phyloP scores from a whole-genome alignment of 2,113 vertebrate genomes.

The Tiliqua scincoides region DNA sequence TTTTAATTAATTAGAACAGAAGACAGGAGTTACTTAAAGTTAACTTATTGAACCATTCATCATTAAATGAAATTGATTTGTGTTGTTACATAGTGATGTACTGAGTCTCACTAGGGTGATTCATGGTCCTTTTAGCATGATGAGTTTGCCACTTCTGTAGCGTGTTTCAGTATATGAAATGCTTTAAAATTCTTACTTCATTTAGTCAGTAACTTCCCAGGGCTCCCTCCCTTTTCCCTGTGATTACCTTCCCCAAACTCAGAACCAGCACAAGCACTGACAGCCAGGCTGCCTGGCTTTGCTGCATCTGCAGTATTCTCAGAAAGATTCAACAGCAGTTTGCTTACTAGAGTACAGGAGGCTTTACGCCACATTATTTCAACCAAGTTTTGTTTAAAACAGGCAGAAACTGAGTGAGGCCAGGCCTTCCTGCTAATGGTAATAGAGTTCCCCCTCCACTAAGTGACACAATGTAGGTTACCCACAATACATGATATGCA shows the following conservation, averaged over 20 bases:
- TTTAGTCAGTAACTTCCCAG: not conserved
- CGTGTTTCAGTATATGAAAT: not conserved
- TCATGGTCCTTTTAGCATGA: not conserved
- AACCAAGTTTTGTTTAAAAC: not conserved
- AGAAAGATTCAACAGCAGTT: not conserved
- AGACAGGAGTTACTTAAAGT: slow-evolving; percentile 23
- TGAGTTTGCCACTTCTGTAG: not conserved
- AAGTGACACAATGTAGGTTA: not conserved
- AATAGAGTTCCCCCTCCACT: not conserved
- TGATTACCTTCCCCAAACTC: not conserved
- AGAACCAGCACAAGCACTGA: not conserved
- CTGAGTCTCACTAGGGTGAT: not conserved
- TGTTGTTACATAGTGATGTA: not conserved
- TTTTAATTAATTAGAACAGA: slow-evolving; percentile 52
- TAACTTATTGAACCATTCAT: slow-evolving; percentile 13
- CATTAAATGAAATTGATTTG: slow-evolving; percentile 30
- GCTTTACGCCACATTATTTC: not conserved
- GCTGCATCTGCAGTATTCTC: not conserved
- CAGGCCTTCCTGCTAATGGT: not conserved
- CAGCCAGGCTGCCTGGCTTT: not conserved
- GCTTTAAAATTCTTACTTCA: not conserved
- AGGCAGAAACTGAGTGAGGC: too few relatives aligned
- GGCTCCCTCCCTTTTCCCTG: not conserved
- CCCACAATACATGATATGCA: too few relatives aligned
- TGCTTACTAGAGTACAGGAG: not conserved